phyloP scores from a whole-genome alignment of 1,140 invertebrate species.

The Nasonia giraulti region DNA sequence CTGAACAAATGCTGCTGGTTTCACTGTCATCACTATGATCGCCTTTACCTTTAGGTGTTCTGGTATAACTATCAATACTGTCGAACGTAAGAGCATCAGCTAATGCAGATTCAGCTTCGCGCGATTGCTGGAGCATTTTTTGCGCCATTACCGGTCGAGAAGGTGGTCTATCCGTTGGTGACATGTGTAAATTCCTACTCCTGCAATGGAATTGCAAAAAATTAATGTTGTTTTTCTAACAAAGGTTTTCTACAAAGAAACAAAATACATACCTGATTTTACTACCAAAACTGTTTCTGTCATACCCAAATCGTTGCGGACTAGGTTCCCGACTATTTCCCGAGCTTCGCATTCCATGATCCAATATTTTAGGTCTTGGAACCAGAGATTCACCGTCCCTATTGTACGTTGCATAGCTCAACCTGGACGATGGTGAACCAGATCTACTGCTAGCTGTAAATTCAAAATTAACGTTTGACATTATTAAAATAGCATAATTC shows the following conservation, averaged over 20 bases:
- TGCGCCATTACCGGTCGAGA: slow-evolving; percentile 83
- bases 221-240: not conserved
- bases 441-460: slow-evolving; percentile 86
- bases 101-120: slow-evolving; percentile 90
- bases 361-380: slow-evolving; percentile 65
- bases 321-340: slow-evolving; percentile 79
- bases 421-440: slow-evolving; percentile 89
- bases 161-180: slow-evolving; percentile 74
- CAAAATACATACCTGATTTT: slow-evolving; percentile 62
- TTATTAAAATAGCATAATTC: slow-evolving; percentile 31
- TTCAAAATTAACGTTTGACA: slow-evolving; percentile 7
- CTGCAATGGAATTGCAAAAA: slow-evolving; percentile 49
- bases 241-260: not conserved
- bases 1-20: slow-evolving; percentile 95
- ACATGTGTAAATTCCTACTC: slow-evolving; percentile 69
- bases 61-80: slow-evolving; percentile 66
- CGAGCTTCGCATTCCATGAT: slow-evolving; percentile 67
- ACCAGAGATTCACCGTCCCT: slow-evolving; percentile 69
- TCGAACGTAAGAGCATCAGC: slow-evolving; percentile 82
- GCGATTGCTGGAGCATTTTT: slow-evolving; percentile 88
- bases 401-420: slow-evolving; percentile 82
- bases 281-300: slow-evolving; percentile 65
- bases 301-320: slow-evolving; percentile 75
- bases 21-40: slow-evolving; percentile 94
- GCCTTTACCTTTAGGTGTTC: slow-evolving; percentile 72